phyloP scores from a whole-genome alignment of 2,113 vertebrate genomes.

The Spheniscus mendiculus region DNA sequence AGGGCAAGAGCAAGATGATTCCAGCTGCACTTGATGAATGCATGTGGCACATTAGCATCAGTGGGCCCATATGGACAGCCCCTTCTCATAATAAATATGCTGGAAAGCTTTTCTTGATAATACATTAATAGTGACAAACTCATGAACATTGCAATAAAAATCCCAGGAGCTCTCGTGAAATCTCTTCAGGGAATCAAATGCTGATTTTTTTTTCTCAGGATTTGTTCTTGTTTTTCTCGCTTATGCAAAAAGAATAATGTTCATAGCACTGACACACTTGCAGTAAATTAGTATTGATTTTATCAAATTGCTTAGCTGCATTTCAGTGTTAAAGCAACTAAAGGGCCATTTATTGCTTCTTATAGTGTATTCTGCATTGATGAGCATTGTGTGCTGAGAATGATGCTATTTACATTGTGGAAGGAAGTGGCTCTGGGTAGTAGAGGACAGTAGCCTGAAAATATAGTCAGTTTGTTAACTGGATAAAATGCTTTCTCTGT shows the following conservation, averaged over 20 bases:
- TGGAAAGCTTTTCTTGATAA: not conserved
- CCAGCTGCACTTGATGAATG: not conserved
- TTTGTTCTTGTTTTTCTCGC: not conserved
- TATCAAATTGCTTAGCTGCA: not conserved
- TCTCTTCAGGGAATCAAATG: not conserved
- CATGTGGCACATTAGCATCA: not conserved
- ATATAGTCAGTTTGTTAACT: not conserved
- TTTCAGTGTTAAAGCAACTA: not conserved
- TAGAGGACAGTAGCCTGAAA: not conserved
- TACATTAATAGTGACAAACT: not conserved
- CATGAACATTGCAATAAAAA: not conserved
- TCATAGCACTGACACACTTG: not conserved
- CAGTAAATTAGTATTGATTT: constrained; percentile 32
- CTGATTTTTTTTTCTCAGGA: not conserved
- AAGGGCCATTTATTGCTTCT: not conserved
- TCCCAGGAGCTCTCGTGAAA: not conserved
- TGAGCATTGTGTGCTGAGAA: not conserved
- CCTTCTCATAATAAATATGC: not conserved
- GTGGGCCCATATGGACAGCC: not conserved
- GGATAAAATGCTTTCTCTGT: not conserved
- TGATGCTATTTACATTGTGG: not conserved
- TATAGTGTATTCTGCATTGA: not conserved
- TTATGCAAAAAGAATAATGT: not conserved
- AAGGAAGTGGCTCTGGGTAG: not conserved
- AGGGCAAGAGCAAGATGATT: not conserved